phyloP scores from a whole-genome alignment of 2,888 invertebrate species.

The Piscicola geometra region DNA sequence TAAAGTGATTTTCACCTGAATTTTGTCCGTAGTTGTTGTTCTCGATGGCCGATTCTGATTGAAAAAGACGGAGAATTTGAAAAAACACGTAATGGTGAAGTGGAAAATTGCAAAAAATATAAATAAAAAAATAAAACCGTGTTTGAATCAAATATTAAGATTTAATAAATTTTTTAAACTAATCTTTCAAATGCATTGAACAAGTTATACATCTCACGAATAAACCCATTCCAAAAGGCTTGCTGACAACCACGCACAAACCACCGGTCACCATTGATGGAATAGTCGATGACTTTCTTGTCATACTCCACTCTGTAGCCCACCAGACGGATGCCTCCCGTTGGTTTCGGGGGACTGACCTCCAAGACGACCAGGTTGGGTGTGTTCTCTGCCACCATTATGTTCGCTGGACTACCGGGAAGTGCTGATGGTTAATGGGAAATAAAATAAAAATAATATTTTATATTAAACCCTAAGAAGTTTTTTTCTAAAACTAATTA shows the following conservation, averaged over 20 bases:
- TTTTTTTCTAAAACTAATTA: too few relatives aligned
- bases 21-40: too few relatives aligned
- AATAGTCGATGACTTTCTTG: constrained; percentile 36
- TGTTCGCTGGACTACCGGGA: constrained; percentile 38
- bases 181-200: too few relatives aligned
- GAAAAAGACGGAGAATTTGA: background rate
- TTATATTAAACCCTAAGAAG: background rate
- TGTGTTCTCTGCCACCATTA: constrained; percentile 36
- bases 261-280: constrained; percentile 29
- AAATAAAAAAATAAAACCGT: too few relatives aligned
- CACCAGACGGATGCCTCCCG: constrained; percentile 41
- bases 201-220: too few relatives aligned
- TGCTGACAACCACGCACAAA: background rate
- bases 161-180: too few relatives aligned
- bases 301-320: constrained; percentile 44
- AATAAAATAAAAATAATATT: constrained; percentile 17
- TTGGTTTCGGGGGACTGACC: constrained; percentile 39
- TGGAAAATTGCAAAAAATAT: too few relatives aligned
- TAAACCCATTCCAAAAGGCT: too few relatives aligned
- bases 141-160: too few relatives aligned
- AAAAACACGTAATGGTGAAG: too few relatives aligned
- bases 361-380: constrained; percentile 42
- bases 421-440: constrained; percentile 31
- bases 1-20: too few relatives aligned
- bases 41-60: too few relatives aligned